Conservation (phyloP, 2,888 invertebrate genomes). For the Plagodis pulveraria region DNA sequence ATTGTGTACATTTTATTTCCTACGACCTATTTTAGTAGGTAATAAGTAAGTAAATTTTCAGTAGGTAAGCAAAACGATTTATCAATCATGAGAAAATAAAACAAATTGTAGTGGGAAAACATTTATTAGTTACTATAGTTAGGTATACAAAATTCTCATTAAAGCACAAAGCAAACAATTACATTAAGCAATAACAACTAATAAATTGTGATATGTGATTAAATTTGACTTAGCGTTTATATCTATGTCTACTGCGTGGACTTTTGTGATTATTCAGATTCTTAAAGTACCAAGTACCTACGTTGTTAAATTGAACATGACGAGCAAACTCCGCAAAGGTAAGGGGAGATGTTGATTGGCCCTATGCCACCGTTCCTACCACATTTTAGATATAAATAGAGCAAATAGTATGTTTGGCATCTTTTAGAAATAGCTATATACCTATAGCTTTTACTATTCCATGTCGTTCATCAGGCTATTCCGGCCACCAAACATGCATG, state of each 20-base stretch:
- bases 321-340: not conserved
- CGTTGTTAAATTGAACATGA: not conserved
- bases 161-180: constrained; percentile 81
- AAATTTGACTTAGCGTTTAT: constrained; percentile 73
- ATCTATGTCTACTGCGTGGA: constrained; percentile 55
- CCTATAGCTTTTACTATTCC: too few species aligned
- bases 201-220: constrained; percentile 78
- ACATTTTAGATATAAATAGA: too few species aligned
- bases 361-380: too few species aligned
- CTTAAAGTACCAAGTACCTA: constrained; percentile 9
- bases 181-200: constrained; percentile 74
- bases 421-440: too few species aligned
- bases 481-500: too few species aligned
- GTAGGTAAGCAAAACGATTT: too few species aligned
- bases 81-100: constrained; percentile 15
- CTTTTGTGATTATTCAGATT: constrained; percentile 50
- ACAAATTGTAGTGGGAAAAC: constrained; percentile 56
- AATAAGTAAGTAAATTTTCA: too few species aligned
- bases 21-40: too few species aligned
- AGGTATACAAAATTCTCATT: constrained; percentile 67
- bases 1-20: too few species aligned
- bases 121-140: constrained; percentile 73
- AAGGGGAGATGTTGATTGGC: too few species aligned
- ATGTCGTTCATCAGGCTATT: too few species aligned
- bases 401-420: too few species aligned